These are phyloP conservation scores for Pitangus sulphuratus DNA, from an alignment of 2,797 vertebrate species.

Conservation along the genomic window DNA sequence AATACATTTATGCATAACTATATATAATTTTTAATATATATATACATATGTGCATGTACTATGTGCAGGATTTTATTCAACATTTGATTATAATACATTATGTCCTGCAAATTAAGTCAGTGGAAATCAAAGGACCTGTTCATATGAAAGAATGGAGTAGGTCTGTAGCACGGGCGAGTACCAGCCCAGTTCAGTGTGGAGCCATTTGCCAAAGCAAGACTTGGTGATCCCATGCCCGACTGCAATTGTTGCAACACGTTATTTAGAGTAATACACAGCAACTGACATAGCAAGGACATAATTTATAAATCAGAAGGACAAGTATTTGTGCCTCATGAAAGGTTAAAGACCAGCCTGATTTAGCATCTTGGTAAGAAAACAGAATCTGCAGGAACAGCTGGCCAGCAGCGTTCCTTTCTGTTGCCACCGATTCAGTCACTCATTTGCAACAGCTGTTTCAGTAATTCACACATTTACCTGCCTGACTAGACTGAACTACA, in stretches of 20 bases:
- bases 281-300: accelerated
- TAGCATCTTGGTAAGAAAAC: background rate
- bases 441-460: background rate
- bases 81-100: background rate
- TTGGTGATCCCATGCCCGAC: background rate
- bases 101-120: background rate
- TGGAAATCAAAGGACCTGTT: background rate
- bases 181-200: background rate
- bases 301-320: background rate
- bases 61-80: background rate
- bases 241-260: background rate
- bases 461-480: background rate
- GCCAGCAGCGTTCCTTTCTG: background rate
- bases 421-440: background rate
- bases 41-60: background rate
- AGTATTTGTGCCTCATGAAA: background rate
- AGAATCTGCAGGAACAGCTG: background rate
- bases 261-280: background rate
- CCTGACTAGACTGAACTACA: background rate
- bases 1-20: background rate
- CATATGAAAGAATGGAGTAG: background rate
- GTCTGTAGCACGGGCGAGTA: background rate
- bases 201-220: background rate
- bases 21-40: background rate
- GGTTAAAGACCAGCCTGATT: background rate